phyloP scores from a whole-genome alignment of 2,113 vertebrate genomes.

The Mesocricetus auratus region DNA sequence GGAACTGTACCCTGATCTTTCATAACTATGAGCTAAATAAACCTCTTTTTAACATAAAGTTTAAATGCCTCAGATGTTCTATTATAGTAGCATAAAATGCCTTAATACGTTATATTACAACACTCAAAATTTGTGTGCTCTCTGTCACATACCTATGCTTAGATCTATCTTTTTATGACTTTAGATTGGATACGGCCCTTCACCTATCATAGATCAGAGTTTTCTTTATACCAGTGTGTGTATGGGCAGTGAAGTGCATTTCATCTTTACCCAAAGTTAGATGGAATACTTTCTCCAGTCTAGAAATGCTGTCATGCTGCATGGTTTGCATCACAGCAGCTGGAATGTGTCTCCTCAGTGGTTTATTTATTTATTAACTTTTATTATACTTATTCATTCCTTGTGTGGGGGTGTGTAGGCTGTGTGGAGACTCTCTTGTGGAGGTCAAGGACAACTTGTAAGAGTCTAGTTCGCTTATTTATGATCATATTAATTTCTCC shows the following conservation, averaged over 20 bases:
- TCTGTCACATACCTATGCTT: too few species aligned
- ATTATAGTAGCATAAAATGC: not conserved
- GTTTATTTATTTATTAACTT: not conserved
- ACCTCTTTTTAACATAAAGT: not conserved
- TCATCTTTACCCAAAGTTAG: not conserved
- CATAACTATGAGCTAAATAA: not conserved
- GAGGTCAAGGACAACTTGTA: too few species aligned
- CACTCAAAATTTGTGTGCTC: not conserved
- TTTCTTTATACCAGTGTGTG: not conserved
- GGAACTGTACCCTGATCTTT: not conserved
- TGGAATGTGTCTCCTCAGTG: accelerated
- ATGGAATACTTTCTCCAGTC: not conserved
- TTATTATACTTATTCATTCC: not conserved
- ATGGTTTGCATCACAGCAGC: accelerated
- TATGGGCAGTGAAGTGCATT: not conserved
- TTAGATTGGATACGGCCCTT: not conserved
- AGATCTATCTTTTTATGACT: not conserved
- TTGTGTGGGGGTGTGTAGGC: not conserved
- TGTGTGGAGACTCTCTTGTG: not conserved
- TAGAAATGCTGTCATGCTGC: too few species aligned
- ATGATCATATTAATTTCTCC: not conserved
- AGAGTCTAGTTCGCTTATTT: not conserved
- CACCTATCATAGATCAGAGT: not conserved
- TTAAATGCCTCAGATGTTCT: not conserved
- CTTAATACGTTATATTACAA: not conserved